Base-by-base conservation (phyloP, 2,113 vertebrate genomes). In the Neodon shergylaensis region DNA sequence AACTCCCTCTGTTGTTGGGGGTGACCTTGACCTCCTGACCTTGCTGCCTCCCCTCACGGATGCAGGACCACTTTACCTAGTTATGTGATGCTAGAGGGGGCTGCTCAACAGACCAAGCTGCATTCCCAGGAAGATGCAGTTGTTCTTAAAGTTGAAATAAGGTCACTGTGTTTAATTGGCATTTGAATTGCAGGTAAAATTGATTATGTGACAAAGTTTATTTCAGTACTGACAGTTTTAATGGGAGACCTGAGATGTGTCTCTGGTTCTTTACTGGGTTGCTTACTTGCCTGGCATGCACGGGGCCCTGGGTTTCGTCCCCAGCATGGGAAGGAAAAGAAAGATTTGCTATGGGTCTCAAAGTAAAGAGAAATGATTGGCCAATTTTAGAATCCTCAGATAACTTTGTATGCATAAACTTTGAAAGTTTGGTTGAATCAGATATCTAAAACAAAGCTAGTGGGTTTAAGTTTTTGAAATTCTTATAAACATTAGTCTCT, bases 401-500 rank as follows among this genome's bases (percentile, higher is more conserved):
- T 47, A 86, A 72, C 47, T 58, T 58, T 84, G 9, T 89, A 31
- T 81, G 16, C 42, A 58, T 33, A 84, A 19, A 73, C 66, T 95
- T 92, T 95, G 90, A 26, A 81, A 72, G 28, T 74, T 36, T 31
- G 21, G 42, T 88, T 93, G 68, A 93, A 90, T 94, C 49, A 76
- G 31, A 65, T 4, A 66, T 89, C 7, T 72, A 74, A 93, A 95
- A 61, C 85, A 36, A 91, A 89, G 9, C 16, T 82, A 24, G 16
- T 94, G 42, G 94, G 65, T 92, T 96, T 88, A 88, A 49, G 70
- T 91, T 85, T 77, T 39, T 12, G 36, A 16, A 58, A 74, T 92
- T 95, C 65, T 95, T 94, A 2, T 12, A 81, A 95, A 92, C 68
- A 86, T 81, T 54, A 88, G 72, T 95, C 63, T 91, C 54, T 94